Evolutionary conservation across 2,113 vertebrate species (phyloP).

Genomic region (Corapipo altera): DNA sequence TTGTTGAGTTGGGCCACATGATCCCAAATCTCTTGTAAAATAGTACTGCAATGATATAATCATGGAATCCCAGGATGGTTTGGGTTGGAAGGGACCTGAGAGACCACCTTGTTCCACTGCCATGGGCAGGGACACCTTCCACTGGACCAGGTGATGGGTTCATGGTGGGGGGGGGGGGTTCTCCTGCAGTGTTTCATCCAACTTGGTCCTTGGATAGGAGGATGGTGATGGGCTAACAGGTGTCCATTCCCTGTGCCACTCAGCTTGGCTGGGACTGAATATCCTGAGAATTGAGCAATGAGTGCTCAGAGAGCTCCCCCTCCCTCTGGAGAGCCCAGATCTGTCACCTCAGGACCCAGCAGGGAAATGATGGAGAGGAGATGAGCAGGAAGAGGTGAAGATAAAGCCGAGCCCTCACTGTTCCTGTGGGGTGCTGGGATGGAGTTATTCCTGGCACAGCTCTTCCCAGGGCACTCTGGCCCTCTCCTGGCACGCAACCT

Average conservation of each 20-base stretch:
- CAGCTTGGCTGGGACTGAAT: fast-evolving
- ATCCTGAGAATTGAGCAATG: fast-evolving
- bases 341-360: neutral
- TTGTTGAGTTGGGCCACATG: neutral
- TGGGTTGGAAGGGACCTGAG: neutral
- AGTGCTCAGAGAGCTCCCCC: fast-evolving
- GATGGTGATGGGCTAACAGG: neutral
- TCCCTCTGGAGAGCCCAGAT: neutral
- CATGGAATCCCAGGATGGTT: neutral
- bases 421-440: fast-evolving
- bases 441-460: neutral
- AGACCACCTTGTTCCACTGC: too few species aligned
- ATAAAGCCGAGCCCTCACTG: fast-evolving
- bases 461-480: fast-evolving
- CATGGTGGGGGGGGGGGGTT: fast-evolving
- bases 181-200: fast-evolving
- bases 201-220: fast-evolving
- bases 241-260: fast-evolving
- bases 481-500: neutral
- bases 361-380: neutral
- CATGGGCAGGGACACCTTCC: neutral
- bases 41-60: too few species aligned
- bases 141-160: fast-evolving
- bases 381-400: neutral
- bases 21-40: neutral